Conservation (phyloP, 2,113 vertebrate genomes). For the Polypterus bichir region DNA sequence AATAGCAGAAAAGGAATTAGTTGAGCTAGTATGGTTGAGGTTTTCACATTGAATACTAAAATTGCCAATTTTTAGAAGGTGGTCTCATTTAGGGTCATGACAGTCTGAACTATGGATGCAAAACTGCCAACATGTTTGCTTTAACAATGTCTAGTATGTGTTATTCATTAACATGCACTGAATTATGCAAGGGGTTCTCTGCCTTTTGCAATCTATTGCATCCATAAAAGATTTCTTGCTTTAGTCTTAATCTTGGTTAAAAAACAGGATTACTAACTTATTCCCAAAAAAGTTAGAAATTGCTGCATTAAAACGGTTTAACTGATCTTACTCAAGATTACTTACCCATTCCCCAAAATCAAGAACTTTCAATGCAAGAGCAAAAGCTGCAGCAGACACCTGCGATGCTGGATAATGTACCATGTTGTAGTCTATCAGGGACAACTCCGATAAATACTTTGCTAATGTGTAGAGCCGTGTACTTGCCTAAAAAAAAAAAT, state of each 20-base stretch:
- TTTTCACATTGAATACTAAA: too few species aligned
- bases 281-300: too few species aligned
- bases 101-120: too few species aligned
- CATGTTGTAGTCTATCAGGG: conserved; percentile 11
- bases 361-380: conserved; percentile 8
- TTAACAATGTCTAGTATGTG: too few species aligned
- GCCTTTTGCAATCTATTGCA: not conserved
- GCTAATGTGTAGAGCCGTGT: conserved; percentile 6
- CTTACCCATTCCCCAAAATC: conserved; percentile 10
- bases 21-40: too few species aligned
- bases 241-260: not conserved
- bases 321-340: not conserved
- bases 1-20: too few species aligned
- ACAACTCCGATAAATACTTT: conserved; percentile 12
- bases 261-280: not conserved
- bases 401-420: conserved; percentile 11
- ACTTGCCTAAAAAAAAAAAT: not conserved
- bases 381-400: conserved; percentile 9
- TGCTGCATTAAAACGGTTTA: not conserved
- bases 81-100: too few species aligned
- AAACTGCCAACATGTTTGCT: too few species aligned
- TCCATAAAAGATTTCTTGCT: not conserved
- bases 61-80: too few species aligned
- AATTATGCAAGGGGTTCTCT: too few species aligned
- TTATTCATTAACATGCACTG: too few species aligned